Base-by-base conservation (phyloP, 2,797 vertebrate genomes). In the Enteromius trimaculatus region DNA sequence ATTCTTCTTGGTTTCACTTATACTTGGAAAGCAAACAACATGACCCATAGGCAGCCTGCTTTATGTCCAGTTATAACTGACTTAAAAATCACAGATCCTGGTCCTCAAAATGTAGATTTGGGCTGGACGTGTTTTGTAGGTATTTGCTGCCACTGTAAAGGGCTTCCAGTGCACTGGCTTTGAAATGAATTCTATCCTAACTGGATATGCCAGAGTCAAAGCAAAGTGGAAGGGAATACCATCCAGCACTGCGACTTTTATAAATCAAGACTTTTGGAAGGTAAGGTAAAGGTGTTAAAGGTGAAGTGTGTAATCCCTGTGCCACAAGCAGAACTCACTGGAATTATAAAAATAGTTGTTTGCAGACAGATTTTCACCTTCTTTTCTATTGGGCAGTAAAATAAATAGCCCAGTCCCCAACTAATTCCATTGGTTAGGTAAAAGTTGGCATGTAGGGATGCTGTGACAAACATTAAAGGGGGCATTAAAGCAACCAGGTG, bases 141-240 rank as follows among this genome's bases (percentile, higher is more conserved):
- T 95, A 79, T 92, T 95, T 92, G 92, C 93, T 0, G 94, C 95
- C 44, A 90, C 89, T 16, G 88, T 91, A 39, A 83, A 86, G 80
- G 94, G 95, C 66, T 93, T 95, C 82, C 92, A 91, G 80, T 92
- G 93, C 86, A 95, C 94, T 14, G 95, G 95, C 0, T 96, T 93
- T 91, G 95, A 96, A 88, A 94, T 96, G 29, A 96, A 95, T 89
- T 92, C 93, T 1, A 86, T 95, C 39, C 90, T 95, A 77, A 65
- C 93, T 80, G 82, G 91, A 14, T 95, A 92, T 84, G 80, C 93
- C 80, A 91, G 88, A 82, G 88, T 85, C 79, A 94, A 90, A 82
- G 94, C 93, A 29, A 51, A 17, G 42, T 95, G 92, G 93, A 91
- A 3, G 14, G 90, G 92, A 62, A 77, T 94, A 21, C 88, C 93